A percentile compares a stretch with the other conserved stretches of the same genome.
These are phyloP conservation scores for Betta splendens DNA, from an alignment of 2,797 vertebrate species.

Conservation along the genomic window DNA sequence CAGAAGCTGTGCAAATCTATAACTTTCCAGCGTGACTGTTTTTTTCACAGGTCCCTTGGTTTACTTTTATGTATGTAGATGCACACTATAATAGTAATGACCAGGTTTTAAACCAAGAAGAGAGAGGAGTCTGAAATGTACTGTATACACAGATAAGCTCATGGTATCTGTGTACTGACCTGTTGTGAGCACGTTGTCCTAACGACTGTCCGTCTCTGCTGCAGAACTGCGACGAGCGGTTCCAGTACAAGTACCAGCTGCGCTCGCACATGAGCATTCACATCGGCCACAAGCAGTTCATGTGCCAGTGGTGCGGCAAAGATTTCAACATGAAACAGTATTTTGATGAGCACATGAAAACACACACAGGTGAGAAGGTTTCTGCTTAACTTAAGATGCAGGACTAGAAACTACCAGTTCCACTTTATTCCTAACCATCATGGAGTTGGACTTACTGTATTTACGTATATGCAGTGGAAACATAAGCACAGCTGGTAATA, in stretches of 20 bases:
- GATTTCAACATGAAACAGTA: conserved; percentile 99
- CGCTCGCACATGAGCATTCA: conserved; percentile 99
- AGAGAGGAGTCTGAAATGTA: too few relatives aligned
- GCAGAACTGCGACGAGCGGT: conserved; percentile 91
- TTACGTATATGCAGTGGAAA: too few relatives aligned
- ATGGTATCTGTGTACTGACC: not conserved
- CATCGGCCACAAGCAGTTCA: conserved; percentile 98
- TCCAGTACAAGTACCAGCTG: conserved; percentile 98
- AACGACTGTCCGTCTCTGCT: conserved; percentile 32
- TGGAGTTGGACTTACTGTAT: too few relatives aligned
- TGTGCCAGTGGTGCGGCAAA: conserved; percentile 99
- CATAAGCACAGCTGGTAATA: too few relatives aligned
- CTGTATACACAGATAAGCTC: too few relatives aligned
- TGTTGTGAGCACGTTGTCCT: conserved; percentile 5
- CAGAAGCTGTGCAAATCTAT: not conserved
- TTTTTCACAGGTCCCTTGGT: too few relatives aligned
- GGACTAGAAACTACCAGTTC: too few relatives aligned
- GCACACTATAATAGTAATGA: too few relatives aligned
- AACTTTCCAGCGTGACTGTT: not conserved
- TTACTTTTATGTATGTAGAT: not conserved
- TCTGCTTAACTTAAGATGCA: not conserved
- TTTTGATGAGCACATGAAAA: conserved; percentile 99
- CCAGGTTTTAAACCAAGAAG: too few relatives aligned
- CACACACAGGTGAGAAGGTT: conserved; percentile 91
- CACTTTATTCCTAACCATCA: too few relatives aligned